Conservation (phyloP, 1,140 invertebrate species). For the Temnothorax nylanderi region DNA sequence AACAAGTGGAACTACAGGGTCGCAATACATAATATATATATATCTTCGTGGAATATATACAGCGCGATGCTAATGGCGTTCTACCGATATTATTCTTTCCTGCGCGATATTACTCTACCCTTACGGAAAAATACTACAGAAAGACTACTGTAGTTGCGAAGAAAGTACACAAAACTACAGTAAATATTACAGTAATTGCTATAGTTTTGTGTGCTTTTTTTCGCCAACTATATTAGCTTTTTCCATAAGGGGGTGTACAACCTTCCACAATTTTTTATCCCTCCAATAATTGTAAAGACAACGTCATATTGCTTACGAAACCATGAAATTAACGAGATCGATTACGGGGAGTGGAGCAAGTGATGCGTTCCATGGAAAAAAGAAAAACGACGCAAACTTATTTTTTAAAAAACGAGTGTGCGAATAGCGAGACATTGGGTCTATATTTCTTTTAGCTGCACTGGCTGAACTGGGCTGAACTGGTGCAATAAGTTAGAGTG, state of each 20-base stretch:
- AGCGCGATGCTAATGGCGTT: conserved; percentile 4
- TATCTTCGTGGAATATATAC: neutral
- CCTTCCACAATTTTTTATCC: neutral
- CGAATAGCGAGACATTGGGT: neutral
- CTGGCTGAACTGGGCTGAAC: too few species aligned
- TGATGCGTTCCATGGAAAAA: neutral
- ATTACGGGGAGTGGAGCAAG: neutral
- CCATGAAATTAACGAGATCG: neutral
- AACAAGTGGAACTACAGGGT: neutral
- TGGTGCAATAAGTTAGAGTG: too few species aligned
- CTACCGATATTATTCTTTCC: conserved; percentile 19
- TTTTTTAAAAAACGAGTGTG: neutral
- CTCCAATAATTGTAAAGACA: neutral
- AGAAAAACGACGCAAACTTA: neutral
- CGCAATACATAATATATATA: neutral
- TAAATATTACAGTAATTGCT: too few species aligned
- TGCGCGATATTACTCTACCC: neutral
- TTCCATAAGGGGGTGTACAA: too few species aligned
- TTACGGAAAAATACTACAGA: too few species aligned
- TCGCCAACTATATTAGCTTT: too few species aligned
- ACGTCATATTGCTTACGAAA: neutral
- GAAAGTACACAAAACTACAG: too few species aligned
- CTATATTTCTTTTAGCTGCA: too few species aligned
- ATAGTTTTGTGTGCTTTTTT: too few species aligned
- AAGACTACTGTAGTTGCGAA: too few species aligned